phyloP scores from a whole-genome alignment of 2,888 invertebrate genomes.

The Callyntrura sp. region DNA sequence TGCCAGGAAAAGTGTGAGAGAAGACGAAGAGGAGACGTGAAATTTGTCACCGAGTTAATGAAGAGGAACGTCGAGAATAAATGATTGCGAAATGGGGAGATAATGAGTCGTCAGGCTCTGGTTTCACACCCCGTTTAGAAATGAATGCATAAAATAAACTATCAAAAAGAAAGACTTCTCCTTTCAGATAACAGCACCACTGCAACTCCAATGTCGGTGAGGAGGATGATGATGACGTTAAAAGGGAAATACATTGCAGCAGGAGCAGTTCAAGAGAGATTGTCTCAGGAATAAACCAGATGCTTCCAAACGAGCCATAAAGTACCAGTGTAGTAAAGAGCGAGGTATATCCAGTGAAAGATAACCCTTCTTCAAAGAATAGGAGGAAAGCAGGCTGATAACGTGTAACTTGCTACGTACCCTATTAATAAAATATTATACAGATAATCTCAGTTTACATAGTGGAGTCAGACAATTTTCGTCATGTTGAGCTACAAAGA shows the following conservation, averaged over 20 bases:
- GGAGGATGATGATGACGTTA: slow-evolving; percentile 48
- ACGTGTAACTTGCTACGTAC: slow-evolving; percentile 36
- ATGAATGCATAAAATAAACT: slow-evolving; percentile 67
- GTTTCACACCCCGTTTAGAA: slow-evolving; percentile 83
- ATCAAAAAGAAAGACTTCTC: slow-evolving; percentile 33
- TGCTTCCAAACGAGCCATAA: not conserved
- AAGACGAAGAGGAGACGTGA: slow-evolving; percentile 77
- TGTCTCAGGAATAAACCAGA: slow-evolving; percentile 3
- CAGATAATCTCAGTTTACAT: slow-evolving; percentile 51
- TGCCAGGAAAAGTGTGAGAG: slow-evolving; percentile 34
- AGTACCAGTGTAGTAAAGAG: not conserved
- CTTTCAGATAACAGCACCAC: not conserved
- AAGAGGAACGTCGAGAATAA: slow-evolving; percentile 84
- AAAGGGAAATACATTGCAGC: slow-evolving; percentile 19
- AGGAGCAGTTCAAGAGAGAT: no score
- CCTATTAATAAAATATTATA: slow-evolving; percentile 35
- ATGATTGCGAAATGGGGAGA: slow-evolving; percentile 84
- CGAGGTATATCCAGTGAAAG: not conserved
- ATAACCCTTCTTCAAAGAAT: not conserved
- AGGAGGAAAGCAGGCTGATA: not conserved
- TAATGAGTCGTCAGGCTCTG: slow-evolving; percentile 84
- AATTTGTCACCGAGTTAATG: slow-evolving; percentile 84
- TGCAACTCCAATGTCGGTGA: no score
- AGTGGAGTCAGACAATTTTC: slow-evolving; percentile 25
- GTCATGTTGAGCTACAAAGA: not conserved